Percentiles rank a stretch among this genome's conserved stretches.
These are phyloP conservation scores for Acheta domesticus DNA, from an alignment of 2,888 invertebrate genomes.

Conservation along the genomic window DNA sequence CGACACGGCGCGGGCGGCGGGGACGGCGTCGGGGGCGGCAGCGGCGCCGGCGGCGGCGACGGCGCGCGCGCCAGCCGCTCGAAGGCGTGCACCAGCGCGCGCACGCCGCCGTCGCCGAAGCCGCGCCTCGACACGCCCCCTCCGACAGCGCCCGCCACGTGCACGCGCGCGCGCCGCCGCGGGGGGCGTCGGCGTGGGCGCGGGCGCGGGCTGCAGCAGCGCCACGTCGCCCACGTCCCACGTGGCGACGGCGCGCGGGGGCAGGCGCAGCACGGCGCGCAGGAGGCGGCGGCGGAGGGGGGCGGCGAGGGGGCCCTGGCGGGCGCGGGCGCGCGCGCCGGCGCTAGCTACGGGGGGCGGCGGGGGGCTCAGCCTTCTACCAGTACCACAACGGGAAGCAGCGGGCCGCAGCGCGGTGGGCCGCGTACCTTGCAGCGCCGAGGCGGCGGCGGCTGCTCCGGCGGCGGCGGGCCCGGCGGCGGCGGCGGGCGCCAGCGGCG, in stretches of 20 bases:
- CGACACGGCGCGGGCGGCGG: background rate
- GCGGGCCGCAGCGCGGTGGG: background rate
- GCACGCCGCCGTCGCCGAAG: background rate
- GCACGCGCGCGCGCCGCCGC: background rate
- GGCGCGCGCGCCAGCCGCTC: background rate
- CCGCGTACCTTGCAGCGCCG: background rate
- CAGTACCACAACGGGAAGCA: conserved; percentile 18
- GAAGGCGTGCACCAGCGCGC: conserved; percentile 7
- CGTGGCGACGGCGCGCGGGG: conserved; percentile 18
- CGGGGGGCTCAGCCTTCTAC: conserved; percentile 7
- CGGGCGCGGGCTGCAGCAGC: background rate
- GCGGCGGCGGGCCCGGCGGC: background rate
- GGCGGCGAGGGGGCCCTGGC: background rate
- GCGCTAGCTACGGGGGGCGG: conserved; percentile 1
- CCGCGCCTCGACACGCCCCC: background rate
- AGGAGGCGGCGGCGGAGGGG: background rate
- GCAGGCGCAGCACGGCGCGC: background rate
- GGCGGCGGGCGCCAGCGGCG: background rate
- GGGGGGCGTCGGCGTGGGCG: background rate
- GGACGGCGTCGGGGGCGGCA: background rate
- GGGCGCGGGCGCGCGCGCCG: background rate
- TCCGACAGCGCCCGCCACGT: background rate
- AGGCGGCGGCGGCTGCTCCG: background rate
- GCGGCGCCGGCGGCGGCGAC: background rate
- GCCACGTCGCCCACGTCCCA: conserved; percentile 9